Conservation (phyloP, 1,140 invertebrate genomes). For the Mylabris phalerata region DNA sequence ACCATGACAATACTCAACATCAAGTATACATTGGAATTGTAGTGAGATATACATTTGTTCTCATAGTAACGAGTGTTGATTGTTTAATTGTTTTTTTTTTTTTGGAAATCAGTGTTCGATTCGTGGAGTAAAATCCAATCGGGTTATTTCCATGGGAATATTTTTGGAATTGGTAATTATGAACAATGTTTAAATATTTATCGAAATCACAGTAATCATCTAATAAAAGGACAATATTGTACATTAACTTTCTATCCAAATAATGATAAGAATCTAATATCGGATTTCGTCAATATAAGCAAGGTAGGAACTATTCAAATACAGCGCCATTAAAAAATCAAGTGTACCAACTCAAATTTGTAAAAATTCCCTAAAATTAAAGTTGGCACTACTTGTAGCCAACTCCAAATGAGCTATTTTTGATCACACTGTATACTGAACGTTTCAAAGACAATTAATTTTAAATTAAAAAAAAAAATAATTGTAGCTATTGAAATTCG, state of each 20-base stretch:
- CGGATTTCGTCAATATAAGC: neutral
- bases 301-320: neutral
- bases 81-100: too few relatives aligned
- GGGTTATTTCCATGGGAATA: constrained; percentile 21
- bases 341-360: too few relatives aligned
- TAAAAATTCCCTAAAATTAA: too few relatives aligned
- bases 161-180: constrained; percentile 24
- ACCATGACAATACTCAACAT: too few relatives aligned
- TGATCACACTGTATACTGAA: neutral
- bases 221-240: constrained; percentile 30
- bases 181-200: constrained; percentile 25
- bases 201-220: neutral
- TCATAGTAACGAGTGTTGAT: too few relatives aligned
- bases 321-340: too few relatives aligned
- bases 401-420: too few relatives aligned
- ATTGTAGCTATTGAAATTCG: neutral
- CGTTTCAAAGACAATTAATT: too few relatives aligned
- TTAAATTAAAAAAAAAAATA: too few relatives aligned
- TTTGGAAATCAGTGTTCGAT: constrained; percentile 25
- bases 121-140: constrained; percentile 26
- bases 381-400: too few relatives aligned
- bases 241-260: constrained; percentile 17
- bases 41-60: too few relatives aligned
- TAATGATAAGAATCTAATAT: constrained; percentile 1
- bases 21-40: too few relatives aligned